Evolutionary conservation across 2,113 vertebrate species (phyloP).

Genomic region (Synchiropus splendidus): DNA sequence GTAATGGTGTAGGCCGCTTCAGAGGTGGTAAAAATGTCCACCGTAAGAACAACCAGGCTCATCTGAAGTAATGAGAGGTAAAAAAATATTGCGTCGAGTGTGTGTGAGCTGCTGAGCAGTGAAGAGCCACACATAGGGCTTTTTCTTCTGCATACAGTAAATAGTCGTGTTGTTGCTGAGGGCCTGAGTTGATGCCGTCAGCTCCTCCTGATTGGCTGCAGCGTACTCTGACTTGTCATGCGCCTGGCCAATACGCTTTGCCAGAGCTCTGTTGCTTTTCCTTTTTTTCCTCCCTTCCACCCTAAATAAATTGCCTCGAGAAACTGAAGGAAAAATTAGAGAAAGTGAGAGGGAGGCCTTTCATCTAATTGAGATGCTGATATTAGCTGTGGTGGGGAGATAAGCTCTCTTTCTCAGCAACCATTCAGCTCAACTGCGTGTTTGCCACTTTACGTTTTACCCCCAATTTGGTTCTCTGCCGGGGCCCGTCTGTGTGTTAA

Average conservation of each 20-base stretch:
- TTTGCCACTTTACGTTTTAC: conserved; percentile 32
- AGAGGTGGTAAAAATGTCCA: too few relatives aligned
- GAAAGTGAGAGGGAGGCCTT: conserved; percentile 48
- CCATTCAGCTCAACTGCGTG: conserved; percentile 49
- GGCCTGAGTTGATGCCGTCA: conserved; percentile 46
- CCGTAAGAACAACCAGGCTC: too few relatives aligned
- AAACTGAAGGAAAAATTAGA: conserved; percentile 59
- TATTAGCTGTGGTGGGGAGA: conserved; percentile 64
- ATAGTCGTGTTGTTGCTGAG: conserved; percentile 67
- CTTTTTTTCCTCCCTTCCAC: conserved; percentile 12
- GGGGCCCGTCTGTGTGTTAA: conserved; percentile 8
- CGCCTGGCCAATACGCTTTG: conserved; percentile 45
- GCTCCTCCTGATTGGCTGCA: conserved; percentile 48
- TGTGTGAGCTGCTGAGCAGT: conserved; percentile 8
- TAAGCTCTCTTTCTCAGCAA: conserved; percentile 61
- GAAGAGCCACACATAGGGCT: conserved; percentile 26
- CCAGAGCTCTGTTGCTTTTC: conserved; percentile 20
- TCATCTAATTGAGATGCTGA: conserved; percentile 63
- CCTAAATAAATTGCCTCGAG: conserved; percentile 65
- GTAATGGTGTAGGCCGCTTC: too few relatives aligned
- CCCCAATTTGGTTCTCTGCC: conserved; percentile 16
- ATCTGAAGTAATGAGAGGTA: too few relatives aligned
- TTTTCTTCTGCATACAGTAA: conserved; percentile 41
- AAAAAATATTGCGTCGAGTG: not conserved
- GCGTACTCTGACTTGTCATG: conserved; percentile 38